Evolutionary conservation across 2,113 vertebrate species (phyloP).

Genomic region (Coracopsis vasa): DNA sequence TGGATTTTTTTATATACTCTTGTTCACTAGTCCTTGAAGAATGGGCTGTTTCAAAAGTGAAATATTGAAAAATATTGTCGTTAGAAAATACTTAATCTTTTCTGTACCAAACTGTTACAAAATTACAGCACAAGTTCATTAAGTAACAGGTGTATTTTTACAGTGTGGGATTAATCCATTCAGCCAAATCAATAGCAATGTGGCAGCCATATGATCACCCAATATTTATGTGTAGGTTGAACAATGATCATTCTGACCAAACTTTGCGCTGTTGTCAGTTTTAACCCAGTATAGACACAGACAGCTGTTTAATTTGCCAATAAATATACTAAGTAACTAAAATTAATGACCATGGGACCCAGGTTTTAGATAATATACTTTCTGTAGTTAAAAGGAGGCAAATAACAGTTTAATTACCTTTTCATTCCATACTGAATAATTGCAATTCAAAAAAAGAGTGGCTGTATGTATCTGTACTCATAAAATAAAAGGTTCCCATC

Average conservation of each 20-base stretch:
- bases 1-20: neutral
- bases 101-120: neutral
- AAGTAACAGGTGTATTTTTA: neutral
- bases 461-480: neutral
- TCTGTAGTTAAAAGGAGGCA: constrained; percentile 41
- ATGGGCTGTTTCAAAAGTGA: neutral
- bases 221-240: neutral
- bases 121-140: neutral
- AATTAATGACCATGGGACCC: neutral
- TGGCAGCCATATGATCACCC: neutral
- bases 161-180: neutral
- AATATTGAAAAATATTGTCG: neutral
- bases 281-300: neutral
- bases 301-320: neutral
- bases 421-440: neutral
- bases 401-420: constrained; percentile 13
- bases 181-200: neutral
- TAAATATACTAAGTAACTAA: constrained; percentile 47
- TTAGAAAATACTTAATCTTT: neutral
- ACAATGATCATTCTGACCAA: neutral
- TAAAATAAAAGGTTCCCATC: neutral
- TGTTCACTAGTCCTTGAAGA: constrained; percentile 43
- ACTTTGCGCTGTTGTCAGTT: neutral
- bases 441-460: neutral
- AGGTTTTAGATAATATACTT: constrained; percentile 25